Base-by-base conservation (phyloP, 2,797 vertebrate species). In the Coracias cyanogaster region DNA sequence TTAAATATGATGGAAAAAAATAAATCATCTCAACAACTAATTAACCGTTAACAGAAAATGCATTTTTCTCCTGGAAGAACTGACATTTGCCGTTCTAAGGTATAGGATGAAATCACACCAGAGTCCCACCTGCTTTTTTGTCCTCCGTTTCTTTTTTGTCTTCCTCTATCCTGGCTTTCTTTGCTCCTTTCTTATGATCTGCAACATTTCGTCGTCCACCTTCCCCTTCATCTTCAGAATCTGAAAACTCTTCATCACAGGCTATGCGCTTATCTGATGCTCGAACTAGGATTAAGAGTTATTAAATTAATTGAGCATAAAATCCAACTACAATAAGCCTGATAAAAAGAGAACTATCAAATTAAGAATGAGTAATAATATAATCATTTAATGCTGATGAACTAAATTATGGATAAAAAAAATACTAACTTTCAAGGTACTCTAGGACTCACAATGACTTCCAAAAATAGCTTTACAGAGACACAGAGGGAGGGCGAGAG, bases 181-280 rank as follows among this genome's bases (percentile, higher is more conserved):
- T 99, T 4, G 97, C 97, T 89, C 98, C 98, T 96, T 99, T 99
- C 97, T 99, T 99, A 97, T 99, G 98, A 97, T 98, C 99, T 89
- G 98, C 97, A 82, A 98, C 96, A 57, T 99, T 99, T 94, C 98
- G 98, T 64, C 99, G 98, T 37, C 99, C 99, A 54, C 99, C 99
- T 96, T 99, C 99, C 14, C 99, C 99, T 97, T 99, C 99, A 31
- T 99, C 99, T 95, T 99, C 99, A 22, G 99, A 99, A 96, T 99
- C 99, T 2, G 99, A 99, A 94, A 99, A 99, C 94, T 99, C 99
- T 83, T 99, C 99, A 41, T 99, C 99, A 49, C 99, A 99, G 74
- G 99, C 98, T 96, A 99, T 99, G 94, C 99, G 98, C 93, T 99
- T 99, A 82, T 99, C 99, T 65, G 99, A 99, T 25, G 99, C 99